Conservation (phyloP, 2,888 invertebrate species). For the Agapostemon virescens region DNA sequence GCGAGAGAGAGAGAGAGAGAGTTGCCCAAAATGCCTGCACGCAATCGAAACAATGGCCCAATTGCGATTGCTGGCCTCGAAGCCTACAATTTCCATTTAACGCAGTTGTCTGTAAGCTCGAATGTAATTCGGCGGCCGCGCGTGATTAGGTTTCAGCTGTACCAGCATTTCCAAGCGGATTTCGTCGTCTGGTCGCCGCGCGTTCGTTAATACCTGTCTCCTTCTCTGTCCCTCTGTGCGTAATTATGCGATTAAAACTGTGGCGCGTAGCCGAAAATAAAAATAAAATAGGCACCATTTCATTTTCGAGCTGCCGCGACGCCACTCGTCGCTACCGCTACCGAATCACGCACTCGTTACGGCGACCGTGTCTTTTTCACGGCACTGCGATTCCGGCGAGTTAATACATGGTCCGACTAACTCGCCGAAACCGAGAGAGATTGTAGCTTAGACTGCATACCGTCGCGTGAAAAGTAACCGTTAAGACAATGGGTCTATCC, state of each 20-base stretch:
- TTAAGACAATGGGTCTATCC: too few relatives aligned
- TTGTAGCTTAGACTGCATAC: too few relatives aligned
- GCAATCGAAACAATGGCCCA: conserved; percentile 75
- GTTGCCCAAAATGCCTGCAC: conserved; percentile 69
- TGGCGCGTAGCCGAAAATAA: background rate
- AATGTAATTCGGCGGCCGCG: conserved; percentile 72
- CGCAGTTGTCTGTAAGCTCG: conserved; percentile 72
- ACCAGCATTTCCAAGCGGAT: conserved; percentile 59
- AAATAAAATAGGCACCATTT: too few relatives aligned
- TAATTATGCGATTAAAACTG: conserved; percentile 46
- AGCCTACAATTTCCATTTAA: conserved; percentile 75
- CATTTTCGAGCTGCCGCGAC: too few relatives aligned
- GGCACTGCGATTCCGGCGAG: too few relatives aligned
- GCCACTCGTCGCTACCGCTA: too few relatives aligned
- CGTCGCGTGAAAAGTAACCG: too few relatives aligned
- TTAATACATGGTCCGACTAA: too few relatives aligned
- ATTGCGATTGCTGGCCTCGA: conserved; percentile 66
- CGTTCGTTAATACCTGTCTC: conserved; percentile 56
- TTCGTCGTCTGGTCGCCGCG: conserved; percentile 44
- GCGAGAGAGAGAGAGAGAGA: background rate
- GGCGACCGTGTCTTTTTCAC: too few relatives aligned
- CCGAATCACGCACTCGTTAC: too few relatives aligned
- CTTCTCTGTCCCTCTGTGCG: background rate
- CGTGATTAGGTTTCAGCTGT: conserved; percentile 68
- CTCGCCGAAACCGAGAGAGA: too few relatives aligned